Evolutionary conservation across 2,113 vertebrate species (phyloP).

Genomic region (Mus musculus): DNA sequence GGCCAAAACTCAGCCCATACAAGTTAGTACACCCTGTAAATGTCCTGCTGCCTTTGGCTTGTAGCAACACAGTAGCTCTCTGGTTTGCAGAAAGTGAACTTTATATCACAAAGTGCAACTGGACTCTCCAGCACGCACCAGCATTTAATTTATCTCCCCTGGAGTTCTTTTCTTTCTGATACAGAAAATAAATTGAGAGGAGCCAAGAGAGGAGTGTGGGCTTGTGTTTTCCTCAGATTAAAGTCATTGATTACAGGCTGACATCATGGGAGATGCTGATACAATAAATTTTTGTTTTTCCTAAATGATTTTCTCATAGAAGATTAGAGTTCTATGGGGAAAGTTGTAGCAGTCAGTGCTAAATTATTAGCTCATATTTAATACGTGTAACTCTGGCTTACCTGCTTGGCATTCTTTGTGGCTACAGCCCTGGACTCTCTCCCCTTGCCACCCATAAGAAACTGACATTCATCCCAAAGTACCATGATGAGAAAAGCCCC

Average conservation of each 20-base stretch:
- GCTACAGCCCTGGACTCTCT: neutral
- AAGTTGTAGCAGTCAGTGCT: neutral
- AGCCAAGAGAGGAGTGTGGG: neutral
- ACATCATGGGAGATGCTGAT: slow-evolving; percentile 2
- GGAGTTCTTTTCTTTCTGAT: slow-evolving; percentile 15
- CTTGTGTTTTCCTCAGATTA: neutral
- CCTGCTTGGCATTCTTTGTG: neutral
- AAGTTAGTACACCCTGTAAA: neutral
- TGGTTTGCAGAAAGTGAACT: neutral
- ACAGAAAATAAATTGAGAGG: slow-evolving; percentile 1
- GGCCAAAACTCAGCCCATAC: neutral
- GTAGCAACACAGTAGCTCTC: neutral
- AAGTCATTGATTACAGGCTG: slow-evolving; percentile 58
- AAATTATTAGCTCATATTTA: slow-evolving; percentile 21
- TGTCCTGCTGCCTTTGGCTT: neutral
- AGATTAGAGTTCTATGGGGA: neutral
- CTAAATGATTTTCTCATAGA: slow-evolving; percentile 46
- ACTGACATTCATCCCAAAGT: neutral
- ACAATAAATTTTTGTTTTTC: slow-evolving; percentile 44
- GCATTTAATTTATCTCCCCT: slow-evolving; percentile 1
- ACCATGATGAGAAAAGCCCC: accelerated
- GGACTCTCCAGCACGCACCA: neutral
- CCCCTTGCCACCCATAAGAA: neutral
- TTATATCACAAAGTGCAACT: neutral
- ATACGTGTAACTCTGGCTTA: neutral